Conservation (phyloP, 2,113 vertebrate species). For the Pardalotus punctatus region DNA sequence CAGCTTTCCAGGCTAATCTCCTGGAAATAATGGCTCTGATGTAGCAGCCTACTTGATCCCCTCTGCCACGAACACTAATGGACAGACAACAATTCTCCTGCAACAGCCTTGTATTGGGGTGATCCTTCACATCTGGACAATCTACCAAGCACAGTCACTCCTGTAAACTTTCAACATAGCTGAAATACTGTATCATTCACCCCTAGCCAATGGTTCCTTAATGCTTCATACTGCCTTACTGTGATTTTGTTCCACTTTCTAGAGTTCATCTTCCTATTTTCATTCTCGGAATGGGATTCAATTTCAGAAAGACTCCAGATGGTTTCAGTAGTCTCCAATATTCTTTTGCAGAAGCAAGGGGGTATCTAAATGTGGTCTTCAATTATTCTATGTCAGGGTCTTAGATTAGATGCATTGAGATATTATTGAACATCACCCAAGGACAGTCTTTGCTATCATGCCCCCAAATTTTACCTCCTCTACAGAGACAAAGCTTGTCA, state of each 20-base stretch:
- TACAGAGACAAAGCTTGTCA: background rate
- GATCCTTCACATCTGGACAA: background rate
- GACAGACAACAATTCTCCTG: background rate
- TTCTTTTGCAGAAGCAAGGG: background rate
- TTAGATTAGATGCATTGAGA: background rate
- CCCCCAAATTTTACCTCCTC: background rate
- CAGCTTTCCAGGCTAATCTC: conserved; percentile 2
- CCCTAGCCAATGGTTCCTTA: background rate
- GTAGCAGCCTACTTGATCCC: background rate
- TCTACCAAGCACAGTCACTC: background rate
- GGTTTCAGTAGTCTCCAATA: background rate
- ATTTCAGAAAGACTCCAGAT: background rate
- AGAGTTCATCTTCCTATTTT: background rate
- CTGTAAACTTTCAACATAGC: background rate
- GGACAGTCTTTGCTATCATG: background rate
- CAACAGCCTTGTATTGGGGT: background rate
- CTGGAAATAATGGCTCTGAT: background rate
- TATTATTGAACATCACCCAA: background rate
- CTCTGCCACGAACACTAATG: background rate
- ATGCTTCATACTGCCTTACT: background rate
- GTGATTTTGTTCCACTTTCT: background rate
- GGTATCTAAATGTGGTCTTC: background rate
- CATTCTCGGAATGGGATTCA: background rate
- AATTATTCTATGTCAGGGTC: background rate
- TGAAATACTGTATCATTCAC: background rate